Evolutionary conservation across 1,140 invertebrate species (phyloP).

Genomic region (Zaprionus davidi): DNA sequence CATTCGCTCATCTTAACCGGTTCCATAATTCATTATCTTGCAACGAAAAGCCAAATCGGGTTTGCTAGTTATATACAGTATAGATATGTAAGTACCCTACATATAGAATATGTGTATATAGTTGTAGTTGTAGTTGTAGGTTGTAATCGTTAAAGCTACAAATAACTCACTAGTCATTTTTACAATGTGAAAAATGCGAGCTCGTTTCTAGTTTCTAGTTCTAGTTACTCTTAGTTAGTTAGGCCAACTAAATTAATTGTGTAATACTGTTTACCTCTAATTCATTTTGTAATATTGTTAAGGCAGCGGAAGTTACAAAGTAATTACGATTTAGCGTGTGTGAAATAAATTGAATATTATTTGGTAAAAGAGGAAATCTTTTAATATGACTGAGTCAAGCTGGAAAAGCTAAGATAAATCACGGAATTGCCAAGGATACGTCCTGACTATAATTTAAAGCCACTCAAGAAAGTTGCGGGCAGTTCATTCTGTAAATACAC

Average conservation of each 20-base stretch:
- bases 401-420: conserved; percentile 9
- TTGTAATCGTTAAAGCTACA: conserved; percentile 61
- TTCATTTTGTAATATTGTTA: conserved; percentile 42
- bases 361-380: background rate
- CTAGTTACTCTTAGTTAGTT: conserved; percentile 41
- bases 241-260: conserved; percentile 39
- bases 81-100: conserved; percentile 10
- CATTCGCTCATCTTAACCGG: conserved; percentile 40
- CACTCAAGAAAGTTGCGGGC: background rate
- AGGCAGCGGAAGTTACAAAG: conserved; percentile 61
- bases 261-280: conserved; percentile 24
- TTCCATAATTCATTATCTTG: conserved; percentile 51
- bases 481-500: background rate
- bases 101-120: conserved; percentile 34
- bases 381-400: conserved; percentile 2
- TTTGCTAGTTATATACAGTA: conserved; percentile 63
- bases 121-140: conserved; percentile 16
- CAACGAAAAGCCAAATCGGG: conserved; percentile 72
- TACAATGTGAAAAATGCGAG: conserved; percentile 81
- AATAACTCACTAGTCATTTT: conserved; percentile 83
- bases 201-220: conserved; percentile 72
- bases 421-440: conserved; percentile 3
- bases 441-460: conserved; percentile 19
- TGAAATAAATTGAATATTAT: conserved; percentile 39
- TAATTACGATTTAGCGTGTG: conserved; percentile 38